phyloP scores from a whole-genome alignment of 1,140 invertebrate genomes.

The Diorhabda elongata region DNA sequence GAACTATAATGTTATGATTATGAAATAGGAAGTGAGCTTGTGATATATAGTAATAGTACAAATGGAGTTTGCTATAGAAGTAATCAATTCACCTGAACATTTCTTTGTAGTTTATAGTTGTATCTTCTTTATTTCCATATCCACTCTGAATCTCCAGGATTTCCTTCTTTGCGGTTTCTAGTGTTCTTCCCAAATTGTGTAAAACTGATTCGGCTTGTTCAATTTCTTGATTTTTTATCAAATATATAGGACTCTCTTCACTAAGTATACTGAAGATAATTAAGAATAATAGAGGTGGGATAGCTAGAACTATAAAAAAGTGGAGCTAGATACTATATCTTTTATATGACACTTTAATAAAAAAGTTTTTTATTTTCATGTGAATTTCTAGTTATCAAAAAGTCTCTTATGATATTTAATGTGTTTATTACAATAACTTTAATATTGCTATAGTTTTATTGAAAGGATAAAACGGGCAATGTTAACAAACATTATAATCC shows the following conservation, averaged over 20 bases:
- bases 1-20: too few relatives aligned
- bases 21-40: too few relatives aligned
- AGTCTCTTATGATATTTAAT: too few relatives aligned
- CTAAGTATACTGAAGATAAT: slow-evolving; percentile 5
- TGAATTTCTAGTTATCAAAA: too few relatives aligned
- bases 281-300: slow-evolving; percentile 8
- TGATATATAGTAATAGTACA: too few relatives aligned
- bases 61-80: too few relatives aligned
- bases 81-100: slow-evolving; percentile 7
- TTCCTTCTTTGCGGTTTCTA: slow-evolving; percentile 4
- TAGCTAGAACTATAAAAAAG: slow-evolving; percentile 5
- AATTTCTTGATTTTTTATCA: not conserved
- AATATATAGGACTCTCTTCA: slow-evolving; percentile 4
- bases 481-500: too few relatives aligned
- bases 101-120: not conserved
- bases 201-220: slow-evolving; percentile 6
- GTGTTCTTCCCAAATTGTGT: slow-evolving; percentile 1
- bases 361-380: too few relatives aligned
- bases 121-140: slow-evolving; percentile 5
- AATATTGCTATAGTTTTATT: too few relatives aligned
- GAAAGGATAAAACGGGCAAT: too few relatives aligned
- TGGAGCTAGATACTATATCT: not conserved
- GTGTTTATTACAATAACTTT: too few relatives aligned
- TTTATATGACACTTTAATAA: too few relatives aligned
- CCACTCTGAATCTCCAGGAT: slow-evolving; percentile 1